Conservation (phyloP, 2,113 vertebrate genomes). For the Oophaga pumilio region DNA sequence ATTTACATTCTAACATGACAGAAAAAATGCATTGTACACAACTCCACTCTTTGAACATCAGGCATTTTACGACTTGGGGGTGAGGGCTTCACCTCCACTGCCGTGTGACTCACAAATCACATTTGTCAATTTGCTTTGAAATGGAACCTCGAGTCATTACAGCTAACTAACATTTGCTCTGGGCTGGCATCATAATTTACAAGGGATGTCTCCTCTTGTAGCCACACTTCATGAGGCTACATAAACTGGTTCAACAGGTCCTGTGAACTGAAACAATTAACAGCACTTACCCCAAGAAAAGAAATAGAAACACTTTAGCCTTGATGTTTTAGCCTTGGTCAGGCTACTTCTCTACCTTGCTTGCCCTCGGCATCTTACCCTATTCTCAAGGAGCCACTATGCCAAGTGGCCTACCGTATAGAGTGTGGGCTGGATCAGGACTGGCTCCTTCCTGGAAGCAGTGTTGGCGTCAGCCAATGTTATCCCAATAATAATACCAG, state of each 20-base stretch:
- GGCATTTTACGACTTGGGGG: neutral
- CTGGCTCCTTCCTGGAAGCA: neutral
- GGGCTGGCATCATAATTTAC: neutral
- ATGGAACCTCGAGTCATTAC: constrained; percentile 25
- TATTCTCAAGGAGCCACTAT: neutral
- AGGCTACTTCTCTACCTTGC: neutral
- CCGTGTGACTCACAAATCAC: constrained; percentile 30
- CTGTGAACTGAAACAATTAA: constrained; percentile 21
- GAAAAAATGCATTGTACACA: neutral
- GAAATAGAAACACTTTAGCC: neutral
- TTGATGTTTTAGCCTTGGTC: neutral
- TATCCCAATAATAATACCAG: too few species aligned
- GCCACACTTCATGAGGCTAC: constrained; percentile 28
- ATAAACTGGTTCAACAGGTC: constrained; percentile 42
- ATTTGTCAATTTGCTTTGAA: constrained; percentile 35
- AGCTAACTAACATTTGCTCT: constrained; percentile 41
- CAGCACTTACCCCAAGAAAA: neutral
- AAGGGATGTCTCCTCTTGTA: neutral
- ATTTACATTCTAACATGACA: neutral
- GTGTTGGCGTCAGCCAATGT: too few species aligned
- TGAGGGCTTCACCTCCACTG: constrained; percentile 4
- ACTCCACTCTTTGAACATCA: neutral
- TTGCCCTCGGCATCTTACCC: neutral
- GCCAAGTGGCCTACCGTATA: neutral
- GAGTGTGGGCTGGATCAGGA: neutral